Base-by-base conservation (phyloP, 2,797 vertebrate species). In the Myoxocephalus aenaeus region DNA sequence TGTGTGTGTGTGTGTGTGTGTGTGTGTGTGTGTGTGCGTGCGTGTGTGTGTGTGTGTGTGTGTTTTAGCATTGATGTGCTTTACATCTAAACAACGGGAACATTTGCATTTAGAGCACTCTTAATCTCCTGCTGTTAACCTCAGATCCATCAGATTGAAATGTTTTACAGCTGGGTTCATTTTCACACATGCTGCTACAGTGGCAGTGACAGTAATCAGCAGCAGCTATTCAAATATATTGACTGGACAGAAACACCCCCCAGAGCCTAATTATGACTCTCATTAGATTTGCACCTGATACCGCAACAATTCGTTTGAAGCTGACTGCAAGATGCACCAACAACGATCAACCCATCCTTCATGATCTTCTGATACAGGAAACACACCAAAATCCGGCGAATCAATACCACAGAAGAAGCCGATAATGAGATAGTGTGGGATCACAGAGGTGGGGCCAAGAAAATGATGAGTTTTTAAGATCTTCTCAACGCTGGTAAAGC, bases 71-170 rank as follows among this genome's bases (percentile, higher is more conserved):
- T 70, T 51, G 58, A 77, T 79, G 50, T 71, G 69, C 46, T 71
- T 68, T 36, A 79, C 67, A 79, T 80, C 40, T 71, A 36, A 85
- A 79, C 40, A 87, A 75, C 5, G 7, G 51, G 9, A 67, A 42
- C 80, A 89, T 87, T 93, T 82, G 71, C 85, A 92, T 93, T 81
- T 84, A 73, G 34, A 87, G 36, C 61, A 67, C 65, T 77, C 44
- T 22, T 74, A 66, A 86, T 82, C 59, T 46, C 69, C 53, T 36
- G n/a, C 65, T 65, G 64, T 83, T 84, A 79, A 81, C 81, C 81
- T 59, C 67, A 50, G 68, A 80, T 82, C 51, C 36, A 72, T 71
- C 77, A 74, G 38, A 66, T 22, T 67, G 65, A 79, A 73, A 74
- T 58, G 64, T 80, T 73, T 68, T 70, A 79, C 13, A 25, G 44